Percentiles rank a stretch among this genome's conserved stretches.
Conservation (phyloP, 1,140 invertebrate species). For the Orussus abietinus region DNA sequence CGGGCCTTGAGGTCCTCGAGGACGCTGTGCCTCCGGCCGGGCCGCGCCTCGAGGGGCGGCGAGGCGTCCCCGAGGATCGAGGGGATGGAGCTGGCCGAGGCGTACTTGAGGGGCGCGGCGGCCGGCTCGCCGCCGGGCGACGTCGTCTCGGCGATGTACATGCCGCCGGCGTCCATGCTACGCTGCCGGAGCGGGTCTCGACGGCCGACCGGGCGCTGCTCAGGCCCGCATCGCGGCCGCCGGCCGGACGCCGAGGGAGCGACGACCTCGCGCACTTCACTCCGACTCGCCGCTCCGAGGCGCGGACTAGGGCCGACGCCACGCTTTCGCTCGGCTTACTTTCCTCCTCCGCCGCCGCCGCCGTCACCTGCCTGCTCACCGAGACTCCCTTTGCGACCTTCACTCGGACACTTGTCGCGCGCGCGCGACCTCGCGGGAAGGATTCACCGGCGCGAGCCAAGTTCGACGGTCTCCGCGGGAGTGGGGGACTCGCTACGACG, state of each 20-base stretch:
- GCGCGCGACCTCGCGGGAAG: neutral
- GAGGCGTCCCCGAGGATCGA: conserved; percentile 37
- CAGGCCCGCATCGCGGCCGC: too few relatives aligned
- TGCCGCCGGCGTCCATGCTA: conserved; percentile 44
- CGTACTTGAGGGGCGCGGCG: conserved; percentile 35
- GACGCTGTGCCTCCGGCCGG: conserved; percentile 38
- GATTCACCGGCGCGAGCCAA: neutral
- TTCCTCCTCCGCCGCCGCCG: neutral
- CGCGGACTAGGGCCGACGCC: too few relatives aligned
- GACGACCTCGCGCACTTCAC: neutral
- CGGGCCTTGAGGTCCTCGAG: conserved; percentile 45
- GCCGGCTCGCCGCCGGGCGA: conserved; percentile 28
- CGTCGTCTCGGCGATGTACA: conserved; percentile 41
- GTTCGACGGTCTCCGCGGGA: too few relatives aligned
- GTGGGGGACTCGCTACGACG: too few relatives aligned
- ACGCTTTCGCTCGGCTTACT: too few relatives aligned
- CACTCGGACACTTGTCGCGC: neutral
- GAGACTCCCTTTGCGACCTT: neutral
- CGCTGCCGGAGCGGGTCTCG: conserved; percentile 2
- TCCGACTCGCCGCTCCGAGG: conserved; percentile 3
- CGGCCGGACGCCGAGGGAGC: neutral
- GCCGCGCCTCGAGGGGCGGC: conserved; percentile 21
- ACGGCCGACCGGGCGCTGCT: neutral
- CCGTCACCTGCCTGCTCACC: neutral
- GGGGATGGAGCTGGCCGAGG: conserved; percentile 49